Percentiles rank a stretch among this genome's conserved stretches.
Conservation (phyloP, 1,140 invertebrate species). For the Meloidogyne chitwoodi region DNA sequence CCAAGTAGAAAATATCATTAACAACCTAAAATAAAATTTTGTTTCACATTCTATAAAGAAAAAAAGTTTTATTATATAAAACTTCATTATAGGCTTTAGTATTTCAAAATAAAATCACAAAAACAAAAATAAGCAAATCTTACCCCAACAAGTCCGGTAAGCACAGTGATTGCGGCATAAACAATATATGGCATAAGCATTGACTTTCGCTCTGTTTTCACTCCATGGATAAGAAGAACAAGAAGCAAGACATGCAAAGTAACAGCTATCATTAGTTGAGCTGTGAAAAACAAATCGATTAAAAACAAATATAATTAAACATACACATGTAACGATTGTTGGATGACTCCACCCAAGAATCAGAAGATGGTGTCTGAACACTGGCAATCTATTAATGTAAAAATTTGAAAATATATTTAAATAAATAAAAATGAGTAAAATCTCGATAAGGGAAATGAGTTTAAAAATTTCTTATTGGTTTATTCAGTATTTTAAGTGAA, state of each 20-base stretch:
- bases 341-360: constrained; percentile 52
- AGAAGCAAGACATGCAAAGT: constrained; percentile 51
- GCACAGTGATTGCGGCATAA: constrained; percentile 54
- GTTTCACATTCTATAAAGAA: background rate
- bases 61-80: no score
- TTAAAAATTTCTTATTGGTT: no score
- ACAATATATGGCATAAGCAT: constrained; percentile 54
- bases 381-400: constrained; percentile 31
- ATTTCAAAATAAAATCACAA: no score
- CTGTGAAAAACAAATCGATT: constrained; percentile 23
- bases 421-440: constrained; percentile 15
- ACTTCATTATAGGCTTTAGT: no score
- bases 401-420: background rate
- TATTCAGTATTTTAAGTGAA: no score
- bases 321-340: constrained; percentile 50
- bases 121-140: background rate
- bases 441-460: background rate
- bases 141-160: constrained; percentile 51
- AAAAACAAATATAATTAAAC: constrained; percentile 25
- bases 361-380: constrained; percentile 41
- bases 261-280: constrained; percentile 47
- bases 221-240: constrained; percentile 55
- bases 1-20: constrained; percentile 28
- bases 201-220: constrained; percentile 45
- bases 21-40: constrained; percentile 6